Evolutionary conservation across 2,797 vertebrate genomes (phyloP), one percentile per base, ranked within the genome.

Genomic region (Labeo calbasu): DNA sequence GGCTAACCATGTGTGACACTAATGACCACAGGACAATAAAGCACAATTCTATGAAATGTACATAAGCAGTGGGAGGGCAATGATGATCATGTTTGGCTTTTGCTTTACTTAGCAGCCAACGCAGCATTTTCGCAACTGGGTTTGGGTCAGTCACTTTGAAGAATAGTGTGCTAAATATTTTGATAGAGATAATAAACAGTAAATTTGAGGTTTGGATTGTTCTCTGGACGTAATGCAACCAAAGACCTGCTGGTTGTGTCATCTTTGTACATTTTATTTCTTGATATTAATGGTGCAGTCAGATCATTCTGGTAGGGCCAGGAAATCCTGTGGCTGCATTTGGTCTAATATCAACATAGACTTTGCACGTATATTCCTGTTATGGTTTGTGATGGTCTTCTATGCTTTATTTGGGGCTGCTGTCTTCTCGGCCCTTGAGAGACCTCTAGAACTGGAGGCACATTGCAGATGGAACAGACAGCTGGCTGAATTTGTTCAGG

Each of bases 341-440:
- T 61, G 68, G 65, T 43, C 77, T 75, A 25, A 32, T 73, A 23
- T 87, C 13, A 90, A 88, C 72, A 87, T 82, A 72, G 88, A 92
- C 51, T 89, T 86, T 0, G 75, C 73, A 73, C 9, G 71, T 46
- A 90, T 93, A 78, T 85, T 68, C 14, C 85, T 94, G 43, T 89
- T 94, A 3, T 89, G 78, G 17, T 28, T 85, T 11, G 81, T 92
- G 50, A 91, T 94, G 15, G 83, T 90, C 14, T 61, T 92, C 4
- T 93, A 94, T 79, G 91, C 94, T 89, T 86, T 94, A 82, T 86
- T 88, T 32, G 92, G 92, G 1, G 94, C 92, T 19, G 91, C 88
- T 8, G 36, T 92, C 10, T 95, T 94, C 89, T 94, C 91, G 0
- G 89, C 55, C 14, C 84, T 94, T 78, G 93, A 94, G 88, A 88